Base-by-base conservation (phyloP, 2,888 invertebrate species). In the Tachystola acroxantha region DNA sequence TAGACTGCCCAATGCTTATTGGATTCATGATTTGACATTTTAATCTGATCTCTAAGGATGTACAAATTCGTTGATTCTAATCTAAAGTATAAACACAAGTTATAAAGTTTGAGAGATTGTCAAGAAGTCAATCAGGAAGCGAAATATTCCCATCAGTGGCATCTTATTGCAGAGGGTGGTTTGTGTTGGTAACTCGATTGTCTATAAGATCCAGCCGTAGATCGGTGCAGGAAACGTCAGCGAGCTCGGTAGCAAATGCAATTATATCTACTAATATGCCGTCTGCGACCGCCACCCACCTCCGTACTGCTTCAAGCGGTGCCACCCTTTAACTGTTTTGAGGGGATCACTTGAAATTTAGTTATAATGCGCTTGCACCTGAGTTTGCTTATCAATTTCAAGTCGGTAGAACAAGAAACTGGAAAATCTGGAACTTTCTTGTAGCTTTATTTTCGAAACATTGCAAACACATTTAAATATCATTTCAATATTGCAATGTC, bases 241-340 rank as follows among this genome's bases (percentile, higher is more conserved):
- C 73, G 67, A 70, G 74, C 75, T 79, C 72, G 77, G 78, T 74
- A 73, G 82, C 70, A 82, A 85, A 86, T 78, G 80, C 79, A 84
- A 86, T 86, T 86, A 85, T 68, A 72, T 60, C 68, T 67, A 71
- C 71, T 82, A 84, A 85, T 82, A 82, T 79, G 72, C 76, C 74
- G 73, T 82, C 85, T 85, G 81, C 84, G 65, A 64, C 64, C 66
- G 63, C 64, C 65, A 49, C 42, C 45, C 50, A 48, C 45, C 45
- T 35, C 40, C 45, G 54, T 52, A 53, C 53, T 50, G 66, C 70
- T 70, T 45, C 65, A 37, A 71, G 69, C 68, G 58, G 65, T 57
- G 61, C 67, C 66, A 69, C 74, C 77, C 73, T 77, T 68, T 74
- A 75, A 70, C 70, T 65, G 70, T 73, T 74, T 64, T 46, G 51